These are phyloP conservation scores for Calephelis nemesis DNA, from an alignment of 1,140 invertebrate genomes.

Conservation along the genomic window DNA sequence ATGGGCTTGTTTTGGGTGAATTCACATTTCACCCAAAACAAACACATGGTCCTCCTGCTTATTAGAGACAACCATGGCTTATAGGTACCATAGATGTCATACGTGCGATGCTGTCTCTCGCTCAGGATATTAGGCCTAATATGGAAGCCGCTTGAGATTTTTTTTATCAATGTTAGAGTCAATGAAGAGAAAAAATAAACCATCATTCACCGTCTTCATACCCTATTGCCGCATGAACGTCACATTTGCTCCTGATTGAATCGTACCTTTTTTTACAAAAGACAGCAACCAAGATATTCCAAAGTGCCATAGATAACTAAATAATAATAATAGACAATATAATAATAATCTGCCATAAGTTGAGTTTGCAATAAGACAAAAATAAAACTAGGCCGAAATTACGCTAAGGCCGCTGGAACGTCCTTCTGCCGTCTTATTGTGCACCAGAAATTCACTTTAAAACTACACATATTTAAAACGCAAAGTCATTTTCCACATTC, in stretches of 20 bases:
- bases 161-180: background rate
- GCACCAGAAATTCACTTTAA: background rate
- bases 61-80: too few relatives aligned
- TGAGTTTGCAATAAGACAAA: too few relatives aligned
- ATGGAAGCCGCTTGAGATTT: background rate
- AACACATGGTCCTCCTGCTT: too few relatives aligned
- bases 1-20: too few relatives aligned
- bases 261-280: constrained; percentile 1
- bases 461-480: constrained; percentile 6
- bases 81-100: too few relatives aligned
- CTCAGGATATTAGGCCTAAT: too few relatives aligned
- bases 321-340: too few relatives aligned
- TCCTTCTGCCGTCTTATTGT: background rate
- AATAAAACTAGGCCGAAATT: background rate
- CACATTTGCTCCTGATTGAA: background rate
- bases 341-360: too few relatives aligned
- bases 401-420: background rate
- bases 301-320: background rate
- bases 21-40: too few relatives aligned
- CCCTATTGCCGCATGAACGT: constrained; percentile 2
- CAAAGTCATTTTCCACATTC: constrained; percentile 2
- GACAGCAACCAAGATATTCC: background rate
- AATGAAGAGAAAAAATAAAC: background rate
- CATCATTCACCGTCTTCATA: background rate
- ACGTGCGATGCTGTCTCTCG: too few relatives aligned